Conservation (phyloP, 1,140 invertebrate species). For the Calliopsis andreniformis region DNA sequence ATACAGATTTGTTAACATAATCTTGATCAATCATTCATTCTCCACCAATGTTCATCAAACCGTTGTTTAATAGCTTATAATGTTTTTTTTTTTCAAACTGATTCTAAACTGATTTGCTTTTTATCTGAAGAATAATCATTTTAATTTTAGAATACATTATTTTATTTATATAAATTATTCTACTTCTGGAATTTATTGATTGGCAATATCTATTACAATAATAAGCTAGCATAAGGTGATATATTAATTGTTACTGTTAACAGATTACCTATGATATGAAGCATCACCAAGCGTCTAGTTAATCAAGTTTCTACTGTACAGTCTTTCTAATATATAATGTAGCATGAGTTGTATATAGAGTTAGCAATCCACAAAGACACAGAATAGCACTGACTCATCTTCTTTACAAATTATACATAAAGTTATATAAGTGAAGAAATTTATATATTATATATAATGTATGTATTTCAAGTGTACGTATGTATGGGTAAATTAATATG, state of each 20-base stretch:
- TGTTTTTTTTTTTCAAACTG: too few species aligned
- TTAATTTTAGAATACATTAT: too few species aligned
- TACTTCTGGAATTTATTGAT: neutral
- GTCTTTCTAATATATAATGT: slow-evolving; percentile 13
- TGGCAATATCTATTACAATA: neutral
- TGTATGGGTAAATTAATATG: slow-evolving; percentile 38
- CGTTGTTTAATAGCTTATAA: neutral
- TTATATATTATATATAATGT: slow-evolving; percentile 55
- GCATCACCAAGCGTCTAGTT: neutral
- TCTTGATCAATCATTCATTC: neutral
- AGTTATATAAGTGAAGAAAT: slow-evolving; percentile 56
- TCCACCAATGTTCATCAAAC: slow-evolving; percentile 19
- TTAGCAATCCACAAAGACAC: slow-evolving; percentile 42
- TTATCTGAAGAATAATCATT: too few species aligned
- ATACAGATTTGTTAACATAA: slow-evolving; percentile 37
- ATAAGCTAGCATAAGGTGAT: too few species aligned
- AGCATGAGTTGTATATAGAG: slow-evolving; percentile 51
- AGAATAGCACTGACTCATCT: slow-evolving; percentile 45
- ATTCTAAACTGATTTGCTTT: too few species aligned
- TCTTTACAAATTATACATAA: slow-evolving; percentile 68
- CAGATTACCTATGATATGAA: slow-evolving; percentile 2
- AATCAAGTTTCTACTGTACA: slow-evolving; percentile 47
- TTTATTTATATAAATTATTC: too few species aligned
- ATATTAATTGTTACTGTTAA: neutral
- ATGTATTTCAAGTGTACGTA: slow-evolving; percentile 64